phyloP scores from a whole-genome alignment of 35 echinoderm and acorn worm genomes.

The Eucidaris tribuloides region DNA sequence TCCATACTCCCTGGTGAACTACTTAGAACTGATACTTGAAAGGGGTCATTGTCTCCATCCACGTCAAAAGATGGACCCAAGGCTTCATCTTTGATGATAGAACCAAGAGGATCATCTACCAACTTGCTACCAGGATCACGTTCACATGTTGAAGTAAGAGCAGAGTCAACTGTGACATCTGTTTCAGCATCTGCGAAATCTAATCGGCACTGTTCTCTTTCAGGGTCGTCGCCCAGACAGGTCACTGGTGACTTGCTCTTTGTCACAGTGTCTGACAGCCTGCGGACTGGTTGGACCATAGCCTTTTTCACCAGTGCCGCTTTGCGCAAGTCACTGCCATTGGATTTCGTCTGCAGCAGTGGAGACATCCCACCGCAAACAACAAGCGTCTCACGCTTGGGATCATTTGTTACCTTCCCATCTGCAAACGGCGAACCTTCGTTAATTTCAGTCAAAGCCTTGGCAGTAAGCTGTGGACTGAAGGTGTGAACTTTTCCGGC shows the following conservation, averaged over 20 bases:
- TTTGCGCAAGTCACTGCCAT: neutral
- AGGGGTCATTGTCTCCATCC: too few species aligned
- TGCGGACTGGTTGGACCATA: neutral
- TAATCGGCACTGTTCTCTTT: too few species aligned
- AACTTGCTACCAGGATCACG: too few species aligned
- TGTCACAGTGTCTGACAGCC: constrained; percentile 48
- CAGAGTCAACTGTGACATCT: too few species aligned
- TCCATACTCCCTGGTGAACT: neutral
- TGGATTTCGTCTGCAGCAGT: constrained; percentile 32
- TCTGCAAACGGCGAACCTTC: constrained; percentile 41
- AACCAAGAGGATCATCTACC: too few species aligned
- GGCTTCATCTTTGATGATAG: too few species aligned
- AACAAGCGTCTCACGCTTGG: constrained; percentile 47
- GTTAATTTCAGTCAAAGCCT: constrained; percentile 41
- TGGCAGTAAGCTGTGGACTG: constrained; percentile 39
- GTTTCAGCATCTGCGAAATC: too few species aligned
- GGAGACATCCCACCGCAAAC: constrained; percentile 82
- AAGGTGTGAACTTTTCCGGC: constrained; percentile 8
- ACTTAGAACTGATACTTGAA: too few species aligned
- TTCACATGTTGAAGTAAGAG: too few species aligned
- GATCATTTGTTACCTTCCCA: constrained; percentile 29
- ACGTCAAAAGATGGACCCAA: too few species aligned
- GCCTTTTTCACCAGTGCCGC: neutral
- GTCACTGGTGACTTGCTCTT: constrained; percentile 29
- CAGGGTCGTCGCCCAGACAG: neutral